Base-by-base conservation (phyloP, 1,140 invertebrate genomes). In the Pseudomyrmex sp. region DNA sequence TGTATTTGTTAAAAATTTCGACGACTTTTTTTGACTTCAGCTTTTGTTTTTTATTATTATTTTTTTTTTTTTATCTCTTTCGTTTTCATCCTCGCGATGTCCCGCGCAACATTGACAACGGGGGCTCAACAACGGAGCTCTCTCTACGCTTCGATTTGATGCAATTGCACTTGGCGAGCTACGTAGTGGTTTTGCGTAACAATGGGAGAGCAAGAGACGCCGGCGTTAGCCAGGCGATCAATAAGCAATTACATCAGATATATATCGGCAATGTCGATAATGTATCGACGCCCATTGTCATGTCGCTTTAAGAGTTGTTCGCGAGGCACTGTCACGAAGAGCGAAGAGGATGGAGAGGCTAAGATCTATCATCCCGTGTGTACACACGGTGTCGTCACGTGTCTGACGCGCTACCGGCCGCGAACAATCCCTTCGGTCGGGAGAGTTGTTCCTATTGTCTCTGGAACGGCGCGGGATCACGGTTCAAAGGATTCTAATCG, bases 401-500 rank as follows among this genome's bases (percentile, higher is more conserved):
- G 54, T 80, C 62, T 46, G 61, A 35, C 15, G 61, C 63, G 35
- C 46, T 13, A 52, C 50, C 74, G 61, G 10, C 66, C 76, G 44
- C 76, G 54, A 12, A 79, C 65, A 79, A 79, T 79, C 76, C 75
- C 63, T 7, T 5, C 35, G 35, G 5, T 26, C 2, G 35, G 35
- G 35, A 35, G 35, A 35, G 35, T 9, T 0, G 7, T 0, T 9
- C 9, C 52, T 20, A 80, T 80, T 80, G 66, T 80, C 54, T 35
- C 76, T 61, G 54, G 66, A 26, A 52, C 70, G 26, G 20, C 13
- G 35, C 58, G 50, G 61, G 44, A 86, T 88, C 89, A 88, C 86
- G 89, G 89, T 91, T 92, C 88, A 84, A 73, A 80, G 91, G 86
- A 82, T 91, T 91, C 88, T 90, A 88, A 90, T 92, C 73, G 85